A percentile compares a stretch with the other conserved stretches of the same genome.
Evolutionary conservation across 2,888 invertebrate genomes (phyloP).

Genomic region (Polia nebulosa): DNA sequence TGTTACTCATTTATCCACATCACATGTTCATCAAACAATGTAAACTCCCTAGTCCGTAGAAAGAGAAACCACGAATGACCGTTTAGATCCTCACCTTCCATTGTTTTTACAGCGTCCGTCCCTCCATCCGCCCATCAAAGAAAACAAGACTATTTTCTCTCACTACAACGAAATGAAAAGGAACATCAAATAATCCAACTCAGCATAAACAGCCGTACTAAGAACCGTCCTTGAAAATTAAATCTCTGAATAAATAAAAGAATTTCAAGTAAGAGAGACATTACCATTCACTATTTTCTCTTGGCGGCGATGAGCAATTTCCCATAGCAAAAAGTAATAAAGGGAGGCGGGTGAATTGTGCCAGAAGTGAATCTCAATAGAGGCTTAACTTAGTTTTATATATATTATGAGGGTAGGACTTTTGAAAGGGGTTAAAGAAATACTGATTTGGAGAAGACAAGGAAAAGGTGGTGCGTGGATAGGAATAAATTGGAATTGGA

Average conservation of each 20-base stretch:
- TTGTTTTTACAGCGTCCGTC: conserved; percentile 3
- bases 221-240: conserved; percentile 45
- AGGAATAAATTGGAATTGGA: conserved; percentile 81
- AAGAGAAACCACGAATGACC: background rate
- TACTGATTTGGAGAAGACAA: conserved; percentile 85
- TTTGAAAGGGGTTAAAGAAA: conserved; percentile 87
- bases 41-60: background rate
- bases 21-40: background rate
- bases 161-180: conserved; percentile 25
- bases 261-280: conserved; percentile 58
- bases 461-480: conserved; percentile 86
- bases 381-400: conserved; percentile 73
- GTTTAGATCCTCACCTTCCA: conserved; percentile 10
- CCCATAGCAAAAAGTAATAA: conserved; percentile 80
- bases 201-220: conserved; percentile 33
- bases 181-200: conserved; percentile 37
- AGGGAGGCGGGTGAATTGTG: conserved; percentile 76
- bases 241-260: conserved; percentile 51
- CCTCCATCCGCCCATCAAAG: background rate
- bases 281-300: conserved; percentile 70
- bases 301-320: conserved; percentile 74
- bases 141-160: conserved; percentile 33
- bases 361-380: conserved; percentile 84
- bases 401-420: conserved; percentile 83
- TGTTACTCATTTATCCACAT: background rate